Evolutionary conservation across 2,888 invertebrate genomes (phyloP).

Genomic region (Gymnosoma rotundatum): DNA sequence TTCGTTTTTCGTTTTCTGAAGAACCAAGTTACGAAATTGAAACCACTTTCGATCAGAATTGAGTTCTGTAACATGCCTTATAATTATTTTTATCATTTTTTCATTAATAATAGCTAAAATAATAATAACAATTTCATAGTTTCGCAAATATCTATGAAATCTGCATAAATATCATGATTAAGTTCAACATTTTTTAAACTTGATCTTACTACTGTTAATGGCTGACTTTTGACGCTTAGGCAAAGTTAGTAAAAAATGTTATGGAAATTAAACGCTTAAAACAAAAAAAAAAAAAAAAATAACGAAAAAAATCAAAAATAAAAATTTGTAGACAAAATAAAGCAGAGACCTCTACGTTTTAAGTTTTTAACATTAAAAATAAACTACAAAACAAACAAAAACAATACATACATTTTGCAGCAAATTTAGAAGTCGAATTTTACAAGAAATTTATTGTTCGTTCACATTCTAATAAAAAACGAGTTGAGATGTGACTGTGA

Average conservation of each 20-base stretch:
- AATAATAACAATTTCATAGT: no score
- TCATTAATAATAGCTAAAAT: no score
- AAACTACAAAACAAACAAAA: neutral
- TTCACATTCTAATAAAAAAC: conserved; percentile 23
- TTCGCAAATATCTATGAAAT: neutral
- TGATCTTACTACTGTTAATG: neutral
- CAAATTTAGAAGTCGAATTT: conserved; percentile 62
- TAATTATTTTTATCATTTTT: no score
- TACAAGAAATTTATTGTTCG: conserved; percentile 25
- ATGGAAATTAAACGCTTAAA: neutral
- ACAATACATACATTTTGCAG: neutral
- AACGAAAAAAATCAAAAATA: neutral
- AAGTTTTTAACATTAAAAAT: conserved; percentile 22
- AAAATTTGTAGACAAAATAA: conserved; percentile 12
- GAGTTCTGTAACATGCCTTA: no score
- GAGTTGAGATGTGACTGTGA: conserved; percentile 18
- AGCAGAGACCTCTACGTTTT: conserved; percentile 57
- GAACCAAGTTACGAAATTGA: no score
- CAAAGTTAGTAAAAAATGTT: neutral
- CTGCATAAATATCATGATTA: neutral
- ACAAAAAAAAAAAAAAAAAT: no score
- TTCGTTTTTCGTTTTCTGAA: no score
- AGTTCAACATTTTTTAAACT: neutral
- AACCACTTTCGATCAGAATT: no score
- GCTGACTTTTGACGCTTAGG: conserved; percentile 19